Evolutionary conservation across 2,797 vertebrate species (phyloP), one percentile per base, ranked within the genome.

Genomic region (Limnodromus scolopaceus): DNA sequence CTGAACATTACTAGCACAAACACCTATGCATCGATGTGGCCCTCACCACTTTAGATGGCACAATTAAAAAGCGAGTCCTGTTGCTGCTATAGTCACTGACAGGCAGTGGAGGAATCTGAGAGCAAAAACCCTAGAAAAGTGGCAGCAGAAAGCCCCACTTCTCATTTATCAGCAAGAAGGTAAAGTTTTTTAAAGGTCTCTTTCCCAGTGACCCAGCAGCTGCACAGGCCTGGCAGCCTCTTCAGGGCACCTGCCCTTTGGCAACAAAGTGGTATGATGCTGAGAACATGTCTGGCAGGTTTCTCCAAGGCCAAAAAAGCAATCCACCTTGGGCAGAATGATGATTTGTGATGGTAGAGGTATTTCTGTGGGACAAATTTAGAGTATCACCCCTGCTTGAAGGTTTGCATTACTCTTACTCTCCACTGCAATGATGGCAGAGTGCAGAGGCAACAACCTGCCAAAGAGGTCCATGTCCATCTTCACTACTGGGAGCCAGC

Each of bases 11-110:
- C 34, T 45, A 38, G 5, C 74, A 76, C 5, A 3, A 78, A 61
- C 57, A 82, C 20, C 23, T 57, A 4, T 2, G 1, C 19, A 36
- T 38, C 5, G 0, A 54, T 19, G 58, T 0, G 0, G 13, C 16
- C 28, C 14, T 94, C 48, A 15, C 4, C 2, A 19, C 69, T 93
- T 83, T 48, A 46, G 36, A 57, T 12, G 34, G 24, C 48, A 46
- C 2, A 0, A 88, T 48, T 41, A 41, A 68, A 64, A 76, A 55
- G 12, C 0, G 1, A 70, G 19, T 91, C 70, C 70, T 84, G 36
- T 28, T 79, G 19, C 49, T 87, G 10, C 28, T 69, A 6, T 16
- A 43, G 36, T 83, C 41, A 45, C 38, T 74, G 46, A 65, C 20
- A 70, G 60, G 28, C 23, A 65, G 54, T 1, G 5, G 28, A 80